Percentiles rank a stretch among this genome's conserved stretches.
Evolutionary conservation across 1,140 invertebrate genomes (phyloP).

Genomic region (Drosophila melanogaster): Release_6_plus_ISO1_MT NT_033777.3:28657501-28658000

Average conservation of each 20-base stretch:
- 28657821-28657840: slow-evolving; percentile 43
- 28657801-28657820: slow-evolving; percentile 46
- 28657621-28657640: slow-evolving; percentile 47
- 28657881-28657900: slow-evolving; percentile 72
- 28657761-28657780: slow-evolving; percentile 79
- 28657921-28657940: slow-evolving; percentile 25
- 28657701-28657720: slow-evolving; percentile 43
- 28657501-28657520: slow-evolving; percentile 23
- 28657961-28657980: slow-evolving; percentile 14
- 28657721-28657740: not conserved
- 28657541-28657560: slow-evolving; percentile 52
- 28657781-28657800: slow-evolving; percentile 80
- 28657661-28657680: not conserved
- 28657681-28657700: slow-evolving; percentile 9
- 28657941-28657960: slow-evolving; percentile 16
- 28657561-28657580: slow-evolving; percentile 73
- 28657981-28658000: not conserved
- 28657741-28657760: slow-evolving; percentile 58
- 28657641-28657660: slow-evolving; percentile 24
- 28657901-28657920: slow-evolving; percentile 51
- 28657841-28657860: slow-evolving; percentile 51
- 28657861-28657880: slow-evolving; percentile 50
- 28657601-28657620: slow-evolving; percentile 80
- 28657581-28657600: slow-evolving; percentile 82
- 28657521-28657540: slow-evolving; percentile 61